Conservation (phyloP, 2,113 vertebrate genomes). For the Cochlearius cochlearius region DNA sequence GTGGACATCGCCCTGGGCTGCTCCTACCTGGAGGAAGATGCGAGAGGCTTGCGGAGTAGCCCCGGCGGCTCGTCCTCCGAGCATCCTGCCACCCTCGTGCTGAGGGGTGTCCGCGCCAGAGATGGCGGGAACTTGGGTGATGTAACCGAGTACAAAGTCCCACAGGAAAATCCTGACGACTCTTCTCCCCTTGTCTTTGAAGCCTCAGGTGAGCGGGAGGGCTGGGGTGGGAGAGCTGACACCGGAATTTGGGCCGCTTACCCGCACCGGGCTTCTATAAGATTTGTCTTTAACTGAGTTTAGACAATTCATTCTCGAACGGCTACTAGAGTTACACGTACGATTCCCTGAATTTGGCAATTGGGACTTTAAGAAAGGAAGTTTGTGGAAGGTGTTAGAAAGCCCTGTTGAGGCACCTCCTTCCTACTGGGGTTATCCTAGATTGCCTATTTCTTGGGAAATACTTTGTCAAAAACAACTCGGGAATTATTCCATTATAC, state of each 20-base stretch:
- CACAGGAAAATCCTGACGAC: slow-evolving; percentile 28
- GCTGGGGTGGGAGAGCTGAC: background rate
- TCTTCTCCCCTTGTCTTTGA: slow-evolving; percentile 74
- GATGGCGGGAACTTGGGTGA: slow-evolving; percentile 70
- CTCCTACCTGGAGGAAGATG: slow-evolving; percentile 62
- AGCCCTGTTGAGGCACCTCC: background rate
- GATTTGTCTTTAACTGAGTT: background rate
- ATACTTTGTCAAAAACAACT: background rate
- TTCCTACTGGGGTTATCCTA: background rate
- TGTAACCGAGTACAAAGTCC: slow-evolving; percentile 71
- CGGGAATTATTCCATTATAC: background rate
- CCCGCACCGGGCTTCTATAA: background rate
- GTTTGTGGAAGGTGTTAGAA: background rate
- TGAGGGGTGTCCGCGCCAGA: slow-evolving; percentile 68
- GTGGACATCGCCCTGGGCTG: slow-evolving; percentile 81
- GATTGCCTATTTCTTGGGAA: background rate
- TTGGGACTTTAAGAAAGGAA: background rate
- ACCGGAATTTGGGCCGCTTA: background rate
- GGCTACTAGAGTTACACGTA: background rate
- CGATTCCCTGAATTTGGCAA: background rate
- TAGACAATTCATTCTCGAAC: background rate
- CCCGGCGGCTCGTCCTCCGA: background rate
- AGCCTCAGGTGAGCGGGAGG: slow-evolving; percentile 69
- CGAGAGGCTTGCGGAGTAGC: background rate
- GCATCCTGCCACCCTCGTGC: slow-evolving; percentile 74